These are phyloP conservation scores for Rhopilema esculentum DNA, from an alignment of 30 jellyfish, hydroid and myxozoan species.

Conservation along the genomic window DNA sequence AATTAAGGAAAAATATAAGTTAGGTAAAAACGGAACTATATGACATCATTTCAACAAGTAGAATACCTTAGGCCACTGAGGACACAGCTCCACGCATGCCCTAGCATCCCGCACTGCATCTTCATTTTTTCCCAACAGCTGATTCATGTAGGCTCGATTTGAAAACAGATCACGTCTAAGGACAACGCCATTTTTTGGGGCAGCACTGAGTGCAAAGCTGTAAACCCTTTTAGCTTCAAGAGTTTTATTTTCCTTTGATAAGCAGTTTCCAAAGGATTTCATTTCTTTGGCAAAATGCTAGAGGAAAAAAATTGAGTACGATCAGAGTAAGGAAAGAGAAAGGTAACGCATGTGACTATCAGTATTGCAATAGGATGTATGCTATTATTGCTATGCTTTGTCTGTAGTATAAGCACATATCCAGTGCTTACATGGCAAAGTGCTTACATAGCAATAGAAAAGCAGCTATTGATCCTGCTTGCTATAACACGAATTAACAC, in stretches of 20 bases:
- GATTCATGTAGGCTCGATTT: conserved; percentile 34
- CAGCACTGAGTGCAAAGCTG: conserved; percentile 20
- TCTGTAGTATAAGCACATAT: too few species aligned
- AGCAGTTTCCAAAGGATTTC: conserved; percentile 29
- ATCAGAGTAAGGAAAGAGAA: not conserved
- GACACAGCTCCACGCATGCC: conserved; percentile 29
- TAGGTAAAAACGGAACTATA: too few species aligned
- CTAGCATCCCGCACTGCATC: conserved; percentile 50
- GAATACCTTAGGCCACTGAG: conserved; percentile 73
- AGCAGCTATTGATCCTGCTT: too few species aligned
- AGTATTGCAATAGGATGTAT: not conserved
- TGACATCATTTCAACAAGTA: too few species aligned
- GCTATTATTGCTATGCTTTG: too few species aligned
- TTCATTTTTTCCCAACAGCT: not conserved
- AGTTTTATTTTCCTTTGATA: conserved; percentile 5
- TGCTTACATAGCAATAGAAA: too few species aligned
- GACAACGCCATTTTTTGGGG: conserved; percentile 5
- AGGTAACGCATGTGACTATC: not conserved
- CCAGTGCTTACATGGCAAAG: too few species aligned
- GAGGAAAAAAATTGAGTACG: not conserved
- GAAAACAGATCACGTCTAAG: conserved; percentile 47
- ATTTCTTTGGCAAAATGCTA: conserved; percentile 37
- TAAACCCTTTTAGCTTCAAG: conserved; percentile 27
- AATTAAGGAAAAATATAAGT: too few species aligned
- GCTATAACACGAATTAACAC: too few species aligned